phyloP scores from a whole-genome alignment of 2,888 invertebrate genomes.

The Brachyopa scutellaris region DNA sequence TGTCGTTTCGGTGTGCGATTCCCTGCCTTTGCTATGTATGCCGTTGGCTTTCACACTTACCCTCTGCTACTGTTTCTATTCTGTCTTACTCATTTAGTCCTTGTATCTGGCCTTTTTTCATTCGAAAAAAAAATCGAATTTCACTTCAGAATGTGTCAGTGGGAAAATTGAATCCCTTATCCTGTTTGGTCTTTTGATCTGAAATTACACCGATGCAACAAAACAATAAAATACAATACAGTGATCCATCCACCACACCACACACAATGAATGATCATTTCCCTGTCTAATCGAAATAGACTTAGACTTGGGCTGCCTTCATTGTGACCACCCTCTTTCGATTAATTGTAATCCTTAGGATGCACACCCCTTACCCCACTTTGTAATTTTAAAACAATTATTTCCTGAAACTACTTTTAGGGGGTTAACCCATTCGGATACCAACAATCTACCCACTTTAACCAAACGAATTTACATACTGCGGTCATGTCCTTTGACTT shows the following conservation, averaged over 20 bases:
- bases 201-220: not conserved
- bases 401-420: slow-evolving; percentile 17
- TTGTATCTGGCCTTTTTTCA: slow-evolving; percentile 21
- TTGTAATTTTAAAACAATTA: slow-evolving; percentile 44
- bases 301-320: too few relatives aligned
- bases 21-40: slow-evolving; percentile 14
- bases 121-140: slow-evolving; percentile 52
- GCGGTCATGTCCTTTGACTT: slow-evolving; percentile 29
- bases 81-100: slow-evolving; percentile 22
- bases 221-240: slow-evolving; percentile 10
- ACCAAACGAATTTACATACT: slow-evolving; percentile 34
- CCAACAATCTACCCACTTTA: not conserved
- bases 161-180: slow-evolving; percentile 63
- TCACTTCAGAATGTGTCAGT: slow-evolving; percentile 45
- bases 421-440: not conserved
- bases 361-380: not conserved
- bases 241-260: slow-evolving; percentile 34
- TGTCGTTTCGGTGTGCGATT: slow-evolving; percentile 25
- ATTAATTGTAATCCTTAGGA: too few relatives aligned
- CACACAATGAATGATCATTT: slow-evolving; percentile 16
- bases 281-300: too few relatives aligned
- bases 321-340: too few relatives aligned
- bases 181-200: slow-evolving; percentile 56
- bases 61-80: not conserved
- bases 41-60: not conserved